Percentiles rank a stretch among this genome's conserved stretches.
These are phyloP conservation scores for Plutella xylostella DNA, from an alignment of 2,888 invertebrate genomes.

Conservation along the genomic window DNA sequence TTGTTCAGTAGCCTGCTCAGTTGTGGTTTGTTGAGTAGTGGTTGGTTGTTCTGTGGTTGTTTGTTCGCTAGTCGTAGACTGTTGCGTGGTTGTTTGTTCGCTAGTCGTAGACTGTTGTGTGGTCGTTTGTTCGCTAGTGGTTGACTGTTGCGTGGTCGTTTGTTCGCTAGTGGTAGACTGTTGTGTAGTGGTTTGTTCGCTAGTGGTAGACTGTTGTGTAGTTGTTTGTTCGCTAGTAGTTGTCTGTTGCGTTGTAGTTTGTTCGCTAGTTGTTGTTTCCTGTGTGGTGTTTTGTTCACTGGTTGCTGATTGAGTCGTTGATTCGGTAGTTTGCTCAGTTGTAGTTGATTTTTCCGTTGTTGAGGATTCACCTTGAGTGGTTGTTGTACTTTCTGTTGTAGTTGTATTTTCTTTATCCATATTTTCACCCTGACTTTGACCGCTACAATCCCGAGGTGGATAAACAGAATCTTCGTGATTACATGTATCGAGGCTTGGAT, in stretches of 20 bases:
- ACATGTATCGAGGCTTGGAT: slow-evolving; percentile 74
- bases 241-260: slow-evolving; percentile 6
- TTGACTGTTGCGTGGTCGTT: slow-evolving; percentile 17
- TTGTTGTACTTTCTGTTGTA: slow-evolving; percentile 12
- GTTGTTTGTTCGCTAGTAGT: slow-evolving; percentile 5
- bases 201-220: slow-evolving; percentile 12
- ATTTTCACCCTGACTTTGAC: slow-evolving; percentile 34
- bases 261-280: slow-evolving; percentile 7
- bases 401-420: slow-evolving; percentile 19
- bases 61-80: slow-evolving; percentile 14
- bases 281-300: slow-evolving; percentile 7
- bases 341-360: slow-evolving; percentile 7
- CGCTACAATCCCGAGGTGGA: slow-evolving; percentile 60
- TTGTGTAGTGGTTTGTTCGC: slow-evolving; percentile 20
- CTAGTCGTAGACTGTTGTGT: slow-evolving; percentile 19
- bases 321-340: slow-evolving; percentile 16
- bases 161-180: slow-evolving; percentile 16
- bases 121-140: slow-evolving; percentile 17
- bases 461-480: slow-evolving; percentile 76
- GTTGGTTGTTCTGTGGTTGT: slow-evolving; percentile 10
- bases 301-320: slow-evolving; percentile 9
- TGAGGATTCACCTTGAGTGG: slow-evolving; percentile 15
- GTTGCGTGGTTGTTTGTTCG: slow-evolving; percentile 16
- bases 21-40: slow-evolving; percentile 24
- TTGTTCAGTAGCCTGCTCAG: slow-evolving; percentile 5